Percentiles rank a stretch among this genome's conserved stretches.
These are phyloP conservation scores for Poecilobothrus nobilitatus DNA, from an alignment of 2,888 invertebrate genomes.

Conservation along the genomic window DNA sequence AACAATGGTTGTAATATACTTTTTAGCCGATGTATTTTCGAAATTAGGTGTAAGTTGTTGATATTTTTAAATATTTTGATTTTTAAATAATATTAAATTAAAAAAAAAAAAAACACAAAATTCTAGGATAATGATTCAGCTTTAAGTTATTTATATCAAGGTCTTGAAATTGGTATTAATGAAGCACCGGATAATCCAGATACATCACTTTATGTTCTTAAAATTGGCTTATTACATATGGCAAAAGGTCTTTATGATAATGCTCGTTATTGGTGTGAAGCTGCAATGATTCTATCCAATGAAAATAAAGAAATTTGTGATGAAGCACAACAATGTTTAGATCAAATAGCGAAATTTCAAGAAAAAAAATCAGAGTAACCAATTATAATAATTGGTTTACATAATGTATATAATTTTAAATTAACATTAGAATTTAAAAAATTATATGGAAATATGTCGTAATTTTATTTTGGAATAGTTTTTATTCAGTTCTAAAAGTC, in stretches of 20 bases:
- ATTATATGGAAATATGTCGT: no score
- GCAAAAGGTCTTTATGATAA: conserved; percentile 36
- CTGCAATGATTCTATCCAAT: conserved; percentile 35
- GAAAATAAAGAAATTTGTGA: conserved; percentile 19
- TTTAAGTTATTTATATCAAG: conserved; percentile 40
- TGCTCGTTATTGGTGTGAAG: conserved; percentile 38
- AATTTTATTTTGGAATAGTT: no score
- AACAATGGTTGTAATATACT: no score
- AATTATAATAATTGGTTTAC: no score
- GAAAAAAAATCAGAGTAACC: no score
- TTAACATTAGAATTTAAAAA: no score
- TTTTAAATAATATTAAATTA: not conserved
- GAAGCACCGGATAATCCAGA: conserved; percentile 41
- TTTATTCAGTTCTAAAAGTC: no score
- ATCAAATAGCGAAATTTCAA: conserved; percentile 13
- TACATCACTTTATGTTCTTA: conserved; percentile 41
- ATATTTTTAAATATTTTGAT: not conserved
- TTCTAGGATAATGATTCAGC: conserved; percentile 38
- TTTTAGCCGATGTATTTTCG: no score
- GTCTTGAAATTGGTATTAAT: conserved; percentile 42
- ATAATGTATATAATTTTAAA: no score
- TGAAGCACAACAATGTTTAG: conserved; percentile 22
- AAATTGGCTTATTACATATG: conserved; percentile 41
- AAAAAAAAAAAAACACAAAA: conserved; percentile 29
- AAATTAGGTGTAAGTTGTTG: not conserved